Evolutionary conservation across 2,888 invertebrate species (phyloP), one percentile per base, ranked within the genome.

Genomic region (Orthosia incerta): DNA sequence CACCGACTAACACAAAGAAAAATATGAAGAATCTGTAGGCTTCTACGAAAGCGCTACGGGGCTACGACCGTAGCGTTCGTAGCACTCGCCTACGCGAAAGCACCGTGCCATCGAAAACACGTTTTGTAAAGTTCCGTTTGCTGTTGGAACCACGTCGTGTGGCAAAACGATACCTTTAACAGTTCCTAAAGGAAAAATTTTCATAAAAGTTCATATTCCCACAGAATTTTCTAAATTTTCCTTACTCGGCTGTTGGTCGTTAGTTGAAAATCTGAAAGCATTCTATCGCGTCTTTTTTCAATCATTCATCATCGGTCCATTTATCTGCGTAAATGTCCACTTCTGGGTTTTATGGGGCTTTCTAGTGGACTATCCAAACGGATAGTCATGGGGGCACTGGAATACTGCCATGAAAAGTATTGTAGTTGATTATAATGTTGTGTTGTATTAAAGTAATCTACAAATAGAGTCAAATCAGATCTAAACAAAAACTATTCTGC

Each of bases 281-380:
- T 51, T 62, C 55, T 78, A 51, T 70, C 64, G 57, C 63, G 50
- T 51, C 16, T 65, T 62, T 80, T 77, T 63, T 59, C 60, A 60
- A n/a, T 82, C 71, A 64, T 82, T 78, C 83, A 71, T 82, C 71
- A 79, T 82, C 57, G 78, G 51, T 11, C 83, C 78, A 82, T 82
- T 55, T 78, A 71, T 78, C 79, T 79, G 79, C 79, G 78, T 78
- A 71, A 79, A 79, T 79, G 79, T 82, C 66, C 66, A 9, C 63
- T 82, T 66, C 62, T 70, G 71, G n/a, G 79, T 63, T 78, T 79
- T 82, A 79, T 78, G 63, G 55, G 59, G 59, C 69, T 69, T 51
- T 77, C 66, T 66, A 70, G 66, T 62, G 62, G 83, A 82, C 66
- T 62, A 51, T 65, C 57, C 71, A 51, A 71, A 61, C 55, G 39